Evolutionary conservation across 1,140 invertebrate species (phyloP).

Genomic region (Zaprionus camerounensis): DNA sequence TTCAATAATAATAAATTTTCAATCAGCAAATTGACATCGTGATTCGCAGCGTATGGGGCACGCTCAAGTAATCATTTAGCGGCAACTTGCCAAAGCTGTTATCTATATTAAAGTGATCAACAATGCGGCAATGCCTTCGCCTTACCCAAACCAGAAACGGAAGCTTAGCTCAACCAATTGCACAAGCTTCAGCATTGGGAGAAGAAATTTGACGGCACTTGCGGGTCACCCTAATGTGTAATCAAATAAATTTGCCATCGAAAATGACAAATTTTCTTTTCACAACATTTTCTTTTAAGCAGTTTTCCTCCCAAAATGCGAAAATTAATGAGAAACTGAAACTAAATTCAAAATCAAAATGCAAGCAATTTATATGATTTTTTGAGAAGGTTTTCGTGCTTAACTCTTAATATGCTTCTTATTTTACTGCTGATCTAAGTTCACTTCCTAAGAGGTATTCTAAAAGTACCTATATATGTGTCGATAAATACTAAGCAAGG

Average conservation of each 20-base stretch:
- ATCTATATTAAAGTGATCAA: slow-evolving; percentile 66
- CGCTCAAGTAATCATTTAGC: slow-evolving; percentile 72
- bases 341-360: too few relatives aligned
- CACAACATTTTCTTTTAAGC: too few relatives aligned
- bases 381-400: too few relatives aligned
- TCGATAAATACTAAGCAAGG: too few relatives aligned
- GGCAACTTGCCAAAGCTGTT: slow-evolving; percentile 65
- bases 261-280: not conserved
- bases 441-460: too few relatives aligned
- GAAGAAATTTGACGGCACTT: not conserved
- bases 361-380: too few relatives aligned
- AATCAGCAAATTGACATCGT: slow-evolving; percentile 78
- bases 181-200: not conserved
- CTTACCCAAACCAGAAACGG: not conserved
- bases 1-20: slow-evolving; percentile 73
- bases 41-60: slow-evolving; percentile 56
- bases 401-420: too few relatives aligned
- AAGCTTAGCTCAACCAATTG: not conserved
- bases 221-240: not conserved
- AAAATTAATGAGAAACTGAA: too few relatives aligned
- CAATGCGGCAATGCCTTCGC: slow-evolving; percentile 23
- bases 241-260: not conserved
- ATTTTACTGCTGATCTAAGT: too few relatives aligned
- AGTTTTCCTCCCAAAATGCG: too few relatives aligned
- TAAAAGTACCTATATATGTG: too few relatives aligned